phyloP scores from a whole-genome alignment of 2,113 vertebrate species.

The Thalassoma bifasciatum region DNA sequence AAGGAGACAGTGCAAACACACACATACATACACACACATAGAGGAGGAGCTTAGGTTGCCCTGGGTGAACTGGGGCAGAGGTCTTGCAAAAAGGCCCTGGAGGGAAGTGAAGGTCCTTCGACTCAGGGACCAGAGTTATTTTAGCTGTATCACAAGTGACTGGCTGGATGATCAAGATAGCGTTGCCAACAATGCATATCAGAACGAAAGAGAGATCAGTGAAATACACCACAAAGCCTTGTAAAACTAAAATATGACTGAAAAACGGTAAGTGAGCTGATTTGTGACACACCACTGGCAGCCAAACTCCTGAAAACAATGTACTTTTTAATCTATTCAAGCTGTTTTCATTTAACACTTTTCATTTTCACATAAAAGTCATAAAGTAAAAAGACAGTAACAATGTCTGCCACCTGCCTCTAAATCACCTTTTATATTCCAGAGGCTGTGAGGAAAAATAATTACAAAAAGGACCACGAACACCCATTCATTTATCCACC shows the following conservation, averaged over 20 bases:
- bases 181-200: conserved; percentile 24
- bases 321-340: conserved; percentile 45
- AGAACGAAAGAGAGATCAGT: conserved; percentile 8
- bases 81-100: conserved; percentile 70
- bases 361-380: conserved; percentile 22
- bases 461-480: conserved; percentile 58
- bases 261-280: conserved; percentile 25
- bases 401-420: conserved; percentile 42
- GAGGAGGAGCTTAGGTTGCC: conserved; percentile 81
- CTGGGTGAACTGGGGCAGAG: conserved; percentile 81
- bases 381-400: conserved; percentile 30
- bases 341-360: conserved; percentile 19
- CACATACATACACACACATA: conserved; percentile 41
- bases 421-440: conserved; percentile 56
- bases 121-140: conserved; percentile 68
- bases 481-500: conserved; percentile 51
- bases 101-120: conserved; percentile 72
- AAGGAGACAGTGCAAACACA: conserved; percentile 68
- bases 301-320: conserved; percentile 17
- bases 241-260: neutral
- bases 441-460: conserved; percentile 50
- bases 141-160: conserved; percentile 54
- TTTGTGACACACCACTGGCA: conserved; percentile 16
- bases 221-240: neutral
- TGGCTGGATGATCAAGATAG: conserved; percentile 38